phyloP scores from a whole-genome alignment of 2,113 vertebrate genomes.

The Carassius auratus region DNA sequence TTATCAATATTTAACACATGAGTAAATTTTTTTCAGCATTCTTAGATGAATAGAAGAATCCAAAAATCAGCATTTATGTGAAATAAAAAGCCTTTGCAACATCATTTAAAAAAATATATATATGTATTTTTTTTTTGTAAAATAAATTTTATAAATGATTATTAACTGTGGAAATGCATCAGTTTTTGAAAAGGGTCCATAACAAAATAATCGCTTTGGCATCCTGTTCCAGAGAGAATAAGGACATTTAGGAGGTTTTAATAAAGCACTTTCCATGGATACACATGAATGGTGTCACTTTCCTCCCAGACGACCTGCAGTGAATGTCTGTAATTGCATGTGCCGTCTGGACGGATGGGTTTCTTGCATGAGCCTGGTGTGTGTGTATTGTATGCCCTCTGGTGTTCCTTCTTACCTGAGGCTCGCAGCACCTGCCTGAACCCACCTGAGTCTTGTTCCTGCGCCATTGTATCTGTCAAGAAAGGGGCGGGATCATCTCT shows the following conservation, averaged over 20 bases:
- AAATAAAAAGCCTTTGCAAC: too few relatives aligned
- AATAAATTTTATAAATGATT: too few relatives aligned
- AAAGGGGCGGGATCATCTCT: slow-evolving; percentile 66
- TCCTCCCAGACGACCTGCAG: background rate
- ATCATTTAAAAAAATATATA: too few relatives aligned
- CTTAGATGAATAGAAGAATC: too few relatives aligned
- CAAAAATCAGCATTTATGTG: too few relatives aligned
- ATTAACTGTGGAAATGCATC: too few relatives aligned
- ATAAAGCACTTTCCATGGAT: slow-evolving; percentile 1
- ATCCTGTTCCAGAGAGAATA: background rate
- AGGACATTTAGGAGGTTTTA: background rate
- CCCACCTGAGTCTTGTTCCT: slow-evolving; percentile 66
- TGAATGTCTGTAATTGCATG: slow-evolving; percentile 61
- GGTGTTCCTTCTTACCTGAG: slow-evolving; percentile 37
- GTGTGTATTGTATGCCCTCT: slow-evolving; percentile 48
- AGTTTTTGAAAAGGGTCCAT: too few relatives aligned
- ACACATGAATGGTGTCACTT: slow-evolving; percentile 32
- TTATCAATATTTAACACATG: too few relatives aligned
- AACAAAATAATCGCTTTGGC: too few relatives aligned
- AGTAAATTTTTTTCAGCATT: too few relatives aligned
- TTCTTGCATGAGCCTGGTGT: slow-evolving; percentile 63
- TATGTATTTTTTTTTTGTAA: too few relatives aligned
- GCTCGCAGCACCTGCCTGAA: slow-evolving; percentile 68
- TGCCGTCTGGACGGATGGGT: slow-evolving; percentile 24
- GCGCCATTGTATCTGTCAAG: slow-evolving; percentile 70